These are phyloP conservation scores for Dryococelus australis DNA, from an alignment of 2,888 invertebrate genomes.

Conservation along the genomic window DNA sequence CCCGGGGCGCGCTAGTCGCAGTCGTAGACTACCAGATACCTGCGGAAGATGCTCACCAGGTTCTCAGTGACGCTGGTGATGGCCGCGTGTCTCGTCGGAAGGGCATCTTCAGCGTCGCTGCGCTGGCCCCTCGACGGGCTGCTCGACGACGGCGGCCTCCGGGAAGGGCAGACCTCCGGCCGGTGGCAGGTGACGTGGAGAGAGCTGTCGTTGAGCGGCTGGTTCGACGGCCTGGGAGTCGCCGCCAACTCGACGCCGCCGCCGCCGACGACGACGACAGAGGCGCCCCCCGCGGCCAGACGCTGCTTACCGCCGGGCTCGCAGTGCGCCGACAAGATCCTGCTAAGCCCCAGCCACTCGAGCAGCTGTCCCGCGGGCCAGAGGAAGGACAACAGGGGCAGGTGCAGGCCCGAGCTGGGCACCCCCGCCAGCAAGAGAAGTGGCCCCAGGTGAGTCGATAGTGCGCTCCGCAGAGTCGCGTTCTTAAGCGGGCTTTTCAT, in stretches of 20 bases:
- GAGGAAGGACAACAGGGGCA: background rate
- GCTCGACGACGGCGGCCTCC: background rate
- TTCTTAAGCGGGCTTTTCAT: too few species aligned
- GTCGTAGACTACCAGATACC: too few species aligned
- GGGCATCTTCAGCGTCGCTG: background rate
- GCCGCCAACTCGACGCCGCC: too few species aligned
- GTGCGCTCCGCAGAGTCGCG: too few species aligned
- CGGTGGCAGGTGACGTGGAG: background rate
- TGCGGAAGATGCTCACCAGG: background rate
- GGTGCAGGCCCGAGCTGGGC: background rate
- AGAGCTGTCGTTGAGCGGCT: background rate
- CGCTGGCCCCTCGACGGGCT: background rate
- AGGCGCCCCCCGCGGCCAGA: background rate
- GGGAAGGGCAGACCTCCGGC: background rate
- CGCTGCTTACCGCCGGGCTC: background rate
- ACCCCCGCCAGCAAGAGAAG: background rate
- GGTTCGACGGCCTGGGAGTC: background rate
- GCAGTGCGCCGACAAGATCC: background rate
- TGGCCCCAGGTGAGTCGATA: background rate
- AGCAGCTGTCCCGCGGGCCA: conserved; percentile 32
- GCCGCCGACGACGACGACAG: background rate
- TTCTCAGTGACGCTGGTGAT: background rate
- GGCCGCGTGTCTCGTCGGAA: background rate
- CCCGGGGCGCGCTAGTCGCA: too few species aligned
- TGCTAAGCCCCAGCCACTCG: background rate